These are phyloP conservation scores for Salminus brasiliensis DNA, from an alignment of 2,113 vertebrate species.

Conservation along the genomic window DNA sequence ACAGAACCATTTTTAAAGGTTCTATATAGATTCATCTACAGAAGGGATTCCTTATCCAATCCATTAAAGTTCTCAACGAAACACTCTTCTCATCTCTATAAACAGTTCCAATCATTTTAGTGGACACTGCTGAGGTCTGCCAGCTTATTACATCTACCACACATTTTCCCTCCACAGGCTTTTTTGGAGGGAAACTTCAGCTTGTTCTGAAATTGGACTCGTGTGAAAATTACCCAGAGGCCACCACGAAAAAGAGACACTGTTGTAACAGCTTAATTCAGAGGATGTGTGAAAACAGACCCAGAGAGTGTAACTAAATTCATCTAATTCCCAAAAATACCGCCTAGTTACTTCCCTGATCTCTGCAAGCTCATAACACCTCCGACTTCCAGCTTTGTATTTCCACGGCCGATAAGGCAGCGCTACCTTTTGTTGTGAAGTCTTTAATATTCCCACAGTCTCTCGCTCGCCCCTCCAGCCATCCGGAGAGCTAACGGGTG, in stretches of 20 bases:
- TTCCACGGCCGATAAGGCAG: constrained; percentile 9
- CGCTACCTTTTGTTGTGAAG: constrained; percentile 16
- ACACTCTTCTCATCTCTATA: too few species aligned
- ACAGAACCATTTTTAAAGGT: too few species aligned
- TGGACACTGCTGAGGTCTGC: too few species aligned
- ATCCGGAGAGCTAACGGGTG: constrained; percentile 52
- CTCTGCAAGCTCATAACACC: not conserved
- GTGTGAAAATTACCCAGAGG: not conserved
- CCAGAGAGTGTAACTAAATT: not conserved
- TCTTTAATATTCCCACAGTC: constrained; percentile 14
- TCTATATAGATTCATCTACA: too few species aligned
- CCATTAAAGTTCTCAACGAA: too few species aligned
- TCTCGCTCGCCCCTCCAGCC: not conserved
- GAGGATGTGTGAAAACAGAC: not conserved
- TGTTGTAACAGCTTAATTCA: not conserved
- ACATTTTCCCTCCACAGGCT: too few species aligned
- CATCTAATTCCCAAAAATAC: not conserved
- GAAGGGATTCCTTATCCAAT: too few species aligned
- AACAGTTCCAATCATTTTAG: too few species aligned
- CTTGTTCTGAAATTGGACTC: not conserved
- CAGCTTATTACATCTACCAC: too few species aligned
- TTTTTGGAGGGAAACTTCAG: too few species aligned
- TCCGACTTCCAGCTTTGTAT: not conserved
- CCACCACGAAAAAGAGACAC: not conserved
- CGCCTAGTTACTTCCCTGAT: not conserved